Evolutionary conservation across 1,140 invertebrate species (phyloP), one percentile per base, ranked within the genome.

Genomic region (Monochamus saltuarius): DNA sequence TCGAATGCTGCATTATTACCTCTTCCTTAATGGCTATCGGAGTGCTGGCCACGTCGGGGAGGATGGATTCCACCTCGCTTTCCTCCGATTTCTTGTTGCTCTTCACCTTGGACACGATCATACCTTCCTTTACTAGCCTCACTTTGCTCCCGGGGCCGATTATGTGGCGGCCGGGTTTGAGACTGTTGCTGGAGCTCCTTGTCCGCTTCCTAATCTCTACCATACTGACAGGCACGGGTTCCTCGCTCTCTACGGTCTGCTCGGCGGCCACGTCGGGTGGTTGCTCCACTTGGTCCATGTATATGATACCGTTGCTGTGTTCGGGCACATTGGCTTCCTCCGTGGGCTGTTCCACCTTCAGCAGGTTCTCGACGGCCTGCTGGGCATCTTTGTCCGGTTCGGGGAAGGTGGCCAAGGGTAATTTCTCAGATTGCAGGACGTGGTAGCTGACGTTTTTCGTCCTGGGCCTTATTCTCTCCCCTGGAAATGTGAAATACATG

Each of bases 371-470:
- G 9, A 74, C 70, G 6, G 73, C 70, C 43, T 71, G 62, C 11
- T 64, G 55, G 29, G 73, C 64, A 9, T 65, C 63, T 1, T 66
- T 69, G 34, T 67, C 66, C 37, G 66, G 65, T 62, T 76, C 56
- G 47, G 78, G 74, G 46, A 77, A 77, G 9, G 74, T 77, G 1
- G 75, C 75, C 10, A 75, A 17, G 1, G 74, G 74, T 9, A 67
- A 55, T 59, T 77, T 77, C 39, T 76, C 74, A 1, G 67, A 55
- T 17, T 72, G 69, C 8, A 76, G 78, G n/a, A 84, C 75, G 55
- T 85, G 84, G 70, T 85, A 85, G 63, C 80, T 83, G 0, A 86
- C 84, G 55, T 86, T 85, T 68, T 85, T 85, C 0, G 84, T 87
- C 39, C 83, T 72, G 7, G 84, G 83, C 47, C 84, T 71, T 50